A percentile compares a stretch with the other conserved stretches of the same genome.
Conservation (phyloP, 1,140 invertebrate species). For the Drosophila mauritiana region DNA sequence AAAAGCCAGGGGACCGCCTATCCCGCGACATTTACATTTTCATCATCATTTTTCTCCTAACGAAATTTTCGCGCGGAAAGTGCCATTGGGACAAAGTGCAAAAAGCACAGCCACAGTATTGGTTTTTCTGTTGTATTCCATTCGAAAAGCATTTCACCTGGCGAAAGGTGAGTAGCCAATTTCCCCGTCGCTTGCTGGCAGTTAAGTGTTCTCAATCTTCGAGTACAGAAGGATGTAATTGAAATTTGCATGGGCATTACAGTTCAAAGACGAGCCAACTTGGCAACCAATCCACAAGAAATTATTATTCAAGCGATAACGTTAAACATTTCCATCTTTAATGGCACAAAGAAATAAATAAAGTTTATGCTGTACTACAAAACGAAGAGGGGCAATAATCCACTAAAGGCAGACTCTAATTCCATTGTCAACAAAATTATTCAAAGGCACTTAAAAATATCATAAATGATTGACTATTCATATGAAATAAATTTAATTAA, state of each 20-base stretch:
- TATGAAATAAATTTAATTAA: neutral
- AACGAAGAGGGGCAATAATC: too few species aligned
- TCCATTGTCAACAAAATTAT: too few species aligned
- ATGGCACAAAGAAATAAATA: neutral
- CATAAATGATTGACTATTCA: too few species aligned
- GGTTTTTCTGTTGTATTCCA: conserved; percentile 34
- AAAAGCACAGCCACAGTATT: conserved; percentile 29
- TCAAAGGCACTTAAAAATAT: too few species aligned
- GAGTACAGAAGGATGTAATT: conserved; percentile 35
- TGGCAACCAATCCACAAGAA: conserved; percentile 12
- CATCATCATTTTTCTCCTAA: conserved; percentile 32
- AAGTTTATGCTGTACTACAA: too few species aligned
- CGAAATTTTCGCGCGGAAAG: conserved; percentile 48
- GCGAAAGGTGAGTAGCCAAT: conserved; percentile 6
- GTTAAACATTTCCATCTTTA: neutral
- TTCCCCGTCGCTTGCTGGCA: neutral
- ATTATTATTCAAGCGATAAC: neutral
- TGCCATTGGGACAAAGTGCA: conserved; percentile 54
- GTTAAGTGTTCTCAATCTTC: conserved; percentile 34
- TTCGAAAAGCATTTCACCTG: conserved; percentile 38
- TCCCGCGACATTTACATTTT: conserved; percentile 40
- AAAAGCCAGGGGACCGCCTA: conserved; percentile 54
- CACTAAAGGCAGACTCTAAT: too few species aligned
- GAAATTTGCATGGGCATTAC: conserved; percentile 43
- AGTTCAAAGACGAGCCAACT: conserved; percentile 27